Evolutionary conservation across 2,888 invertebrate species (phyloP).

Genomic region (Syrista parreyssii): DNA sequence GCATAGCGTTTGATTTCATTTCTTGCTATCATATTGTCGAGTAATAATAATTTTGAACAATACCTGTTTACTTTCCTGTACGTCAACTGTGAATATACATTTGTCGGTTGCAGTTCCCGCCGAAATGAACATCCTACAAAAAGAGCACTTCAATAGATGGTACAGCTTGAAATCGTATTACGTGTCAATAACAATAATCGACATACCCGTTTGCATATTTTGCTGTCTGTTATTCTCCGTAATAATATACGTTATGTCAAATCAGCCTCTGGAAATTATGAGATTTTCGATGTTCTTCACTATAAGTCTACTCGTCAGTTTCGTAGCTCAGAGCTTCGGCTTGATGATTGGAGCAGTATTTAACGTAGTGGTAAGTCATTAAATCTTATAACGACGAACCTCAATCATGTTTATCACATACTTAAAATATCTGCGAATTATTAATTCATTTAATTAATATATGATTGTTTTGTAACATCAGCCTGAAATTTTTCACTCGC

Average conservation of each 20-base stretch:
- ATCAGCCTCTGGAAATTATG: conserved; percentile 83
- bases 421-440: neutral
- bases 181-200: conserved; percentile 79
- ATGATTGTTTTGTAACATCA: neutral
- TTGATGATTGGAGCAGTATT: conserved; percentile 92
- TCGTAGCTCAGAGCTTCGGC: conserved; percentile 93
- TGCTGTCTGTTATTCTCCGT: conserved; percentile 78
- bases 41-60: neutral
- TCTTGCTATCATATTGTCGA: conserved; percentile 2
- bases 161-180: conserved; percentile 88
- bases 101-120: conserved; percentile 74
- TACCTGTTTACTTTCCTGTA: conserved; percentile 17
- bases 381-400: conserved; percentile 36
- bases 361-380: conserved; percentile 79
- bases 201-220: conserved; percentile 81
- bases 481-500: too few relatives aligned
- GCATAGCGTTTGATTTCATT: too few relatives aligned
- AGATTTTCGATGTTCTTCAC: conserved; percentile 88
- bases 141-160: conserved; percentile 91
- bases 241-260: conserved; percentile 89
- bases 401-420: conserved; percentile 30
- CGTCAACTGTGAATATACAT: conserved; percentile 20
- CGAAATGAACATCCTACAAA: conserved; percentile 83
- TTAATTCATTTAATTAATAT: conserved; percentile 5
- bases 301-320: conserved; percentile 83